Evolutionary conservation across 2,113 vertebrate species (phyloP), one percentile per base, ranked within the genome.

Genomic region (Nycticorax nycticorax): DNA sequence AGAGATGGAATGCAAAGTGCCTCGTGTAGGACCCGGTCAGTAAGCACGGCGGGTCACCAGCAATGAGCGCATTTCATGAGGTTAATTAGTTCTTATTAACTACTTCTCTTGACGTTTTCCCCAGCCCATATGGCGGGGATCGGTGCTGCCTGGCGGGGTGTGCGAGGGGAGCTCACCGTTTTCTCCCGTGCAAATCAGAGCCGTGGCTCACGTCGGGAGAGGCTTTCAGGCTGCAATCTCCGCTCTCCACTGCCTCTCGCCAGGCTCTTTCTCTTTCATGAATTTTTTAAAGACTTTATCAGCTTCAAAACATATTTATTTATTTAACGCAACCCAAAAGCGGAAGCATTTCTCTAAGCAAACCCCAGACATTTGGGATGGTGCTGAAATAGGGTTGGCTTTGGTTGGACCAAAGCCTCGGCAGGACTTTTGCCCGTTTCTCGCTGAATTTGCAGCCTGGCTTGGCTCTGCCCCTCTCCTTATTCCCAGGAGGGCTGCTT

Each of bases 11-110:
- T 9, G 41, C 12, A 17, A 75, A 8, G 8, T 1, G 23, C 93
- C 71, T 30, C 4, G 4, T 2, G 1, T 0, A 15, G 87, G 67
- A 24, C 56, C 76, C 4, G 15, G 69, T 17, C 69, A 18, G 32
- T 37, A 45, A 66, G 13, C 20, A 3, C 6, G 0, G 13, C 4
- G 6, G 47, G 75, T 64, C 88, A 80, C 88, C 94, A 26, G 94
- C 84, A 67, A 28, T 71, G 15, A 79, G 67, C 9, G 3, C 7
- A 1, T 85, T 96, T 85, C 68, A 5, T 9, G 52, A 73, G 88
- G 90, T 89, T 97, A 96, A 94, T 97, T 95, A 91, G 82, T 78
- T 80, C 93, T 90, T 28, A 37, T 94, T 96, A 94, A 88, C 96
- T 47, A 77, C 7, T 7, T 87, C 92, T 90, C 94, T 79, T 41